Percentiles rank a stretch among this genome's conserved stretches.
Conservation (phyloP, 2,113 vertebrate species). For the Oryzias woworae region DNA sequence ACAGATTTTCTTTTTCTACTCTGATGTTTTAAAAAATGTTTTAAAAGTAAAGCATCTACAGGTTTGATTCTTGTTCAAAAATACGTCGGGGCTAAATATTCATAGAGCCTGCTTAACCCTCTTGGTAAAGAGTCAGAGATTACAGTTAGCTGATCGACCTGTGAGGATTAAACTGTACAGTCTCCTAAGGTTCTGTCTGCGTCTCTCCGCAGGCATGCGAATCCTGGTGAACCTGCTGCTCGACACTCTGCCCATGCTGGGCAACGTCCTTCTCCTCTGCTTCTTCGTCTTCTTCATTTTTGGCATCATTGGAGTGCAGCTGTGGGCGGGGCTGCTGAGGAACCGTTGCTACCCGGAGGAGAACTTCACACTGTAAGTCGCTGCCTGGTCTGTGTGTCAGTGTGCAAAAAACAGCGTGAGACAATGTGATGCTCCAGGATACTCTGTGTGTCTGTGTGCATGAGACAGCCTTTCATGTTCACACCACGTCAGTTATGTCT, state of each 20-base stretch:
- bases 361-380: conserved; percentile 73
- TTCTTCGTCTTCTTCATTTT: conserved; percentile 77
- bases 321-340: conserved; percentile 73
- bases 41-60: no score
- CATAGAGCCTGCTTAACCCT: neutral
- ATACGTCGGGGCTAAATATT: no score
- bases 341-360: conserved; percentile 74
- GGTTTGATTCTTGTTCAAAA: no score
- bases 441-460: conserved; percentile 1
- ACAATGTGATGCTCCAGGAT: neutral
- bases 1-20: no score
- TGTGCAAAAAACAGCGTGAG: neutral
- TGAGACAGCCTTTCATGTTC: neutral
- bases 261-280: conserved; percentile 72
- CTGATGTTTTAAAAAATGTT: no score
- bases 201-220: conserved; percentile 61
- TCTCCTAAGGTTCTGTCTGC: neutral
- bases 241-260: conserved; percentile 74
- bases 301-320: conserved; percentile 74
- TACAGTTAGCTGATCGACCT: neutral
- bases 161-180: neutral
- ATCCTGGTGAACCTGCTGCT: conserved; percentile 75
- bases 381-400: neutral
- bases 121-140: neutral
- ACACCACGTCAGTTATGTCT: no score